Conservation (phyloP, 2,888 invertebrate genomes). For the Eupithecia dodoneata region DNA sequence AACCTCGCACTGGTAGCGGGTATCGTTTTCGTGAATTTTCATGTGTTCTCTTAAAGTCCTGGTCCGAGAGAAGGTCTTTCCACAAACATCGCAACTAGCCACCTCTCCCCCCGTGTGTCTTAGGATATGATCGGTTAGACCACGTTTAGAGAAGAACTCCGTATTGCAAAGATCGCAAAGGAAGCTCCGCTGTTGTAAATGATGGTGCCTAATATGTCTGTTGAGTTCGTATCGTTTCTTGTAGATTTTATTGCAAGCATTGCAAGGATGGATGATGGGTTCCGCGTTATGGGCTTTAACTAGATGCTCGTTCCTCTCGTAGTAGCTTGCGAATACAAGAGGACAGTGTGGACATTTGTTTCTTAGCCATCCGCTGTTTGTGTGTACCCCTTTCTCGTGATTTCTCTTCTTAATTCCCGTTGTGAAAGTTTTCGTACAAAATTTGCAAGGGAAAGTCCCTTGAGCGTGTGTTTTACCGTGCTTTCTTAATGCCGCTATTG, state of each 20-base stretch:
- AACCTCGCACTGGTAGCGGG: constrained; percentile 71
- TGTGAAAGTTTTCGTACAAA: constrained; percentile 81
- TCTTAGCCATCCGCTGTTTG: constrained; percentile 71
- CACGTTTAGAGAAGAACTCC: constrained; percentile 76
- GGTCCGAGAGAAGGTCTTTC: constrained; percentile 64
- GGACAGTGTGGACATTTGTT: constrained; percentile 80
- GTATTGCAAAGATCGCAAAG: constrained; percentile 76
- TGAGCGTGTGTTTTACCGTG: constrained; percentile 78
- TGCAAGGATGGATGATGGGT: constrained; percentile 71
- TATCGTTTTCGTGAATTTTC: constrained; percentile 70
- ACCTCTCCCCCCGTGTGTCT: constrained; percentile 67
- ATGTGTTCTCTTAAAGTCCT: constrained; percentile 73
- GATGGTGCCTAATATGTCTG: constrained; percentile 76
- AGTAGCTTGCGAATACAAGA: constrained; percentile 75
- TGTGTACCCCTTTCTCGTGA: constrained; percentile 78
- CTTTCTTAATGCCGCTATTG: constrained; percentile 76
- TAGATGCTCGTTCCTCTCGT: constrained; percentile 74
- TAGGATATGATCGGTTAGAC: constrained; percentile 69
- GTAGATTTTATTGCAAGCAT: constrained; percentile 76
- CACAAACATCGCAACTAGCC: constrained; percentile 70
- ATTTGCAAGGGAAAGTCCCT: constrained; percentile 81
- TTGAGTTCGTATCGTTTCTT: constrained; percentile 78
- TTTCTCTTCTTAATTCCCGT: constrained; percentile 76
- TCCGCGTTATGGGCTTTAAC: constrained; percentile 71
- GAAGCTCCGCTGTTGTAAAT: constrained; percentile 72